Conservation (phyloP, 2,888 invertebrate species). For the Eudemis profundana region DNA sequence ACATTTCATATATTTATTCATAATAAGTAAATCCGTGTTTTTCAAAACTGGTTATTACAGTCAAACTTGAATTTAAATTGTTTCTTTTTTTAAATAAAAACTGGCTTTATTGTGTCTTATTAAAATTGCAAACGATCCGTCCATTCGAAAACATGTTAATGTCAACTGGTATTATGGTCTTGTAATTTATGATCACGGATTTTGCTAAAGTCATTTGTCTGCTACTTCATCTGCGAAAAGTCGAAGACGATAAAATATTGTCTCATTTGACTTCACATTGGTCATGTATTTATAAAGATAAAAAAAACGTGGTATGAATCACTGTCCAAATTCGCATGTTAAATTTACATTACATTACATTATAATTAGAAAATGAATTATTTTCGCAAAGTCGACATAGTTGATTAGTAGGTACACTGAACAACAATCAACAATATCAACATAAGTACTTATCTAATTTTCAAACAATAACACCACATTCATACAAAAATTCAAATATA, state of each 20-base stretch:
- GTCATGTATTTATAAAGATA: no score
- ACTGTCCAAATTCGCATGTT: no score
- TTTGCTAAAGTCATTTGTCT: neutral
- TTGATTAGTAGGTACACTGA: no score
- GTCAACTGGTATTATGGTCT: constrained; percentile 9
- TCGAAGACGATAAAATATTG: no score
- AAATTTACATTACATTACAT: no score
- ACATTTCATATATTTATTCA: neutral
- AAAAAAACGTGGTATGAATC: neutral
- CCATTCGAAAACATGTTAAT: constrained; percentile 2
- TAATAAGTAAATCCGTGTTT: neutral
- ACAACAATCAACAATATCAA: no score
- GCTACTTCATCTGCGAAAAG: neutral
- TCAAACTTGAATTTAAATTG: neutral
- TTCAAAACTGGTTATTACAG: constrained; percentile 11
- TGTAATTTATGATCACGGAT: neutral
- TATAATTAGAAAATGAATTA: no score
- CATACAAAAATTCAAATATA: no score
- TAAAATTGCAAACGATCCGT: neutral
- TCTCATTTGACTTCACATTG: no score
- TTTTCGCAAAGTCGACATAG: no score
- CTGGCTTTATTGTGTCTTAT: neutral
- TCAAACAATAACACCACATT: no score
- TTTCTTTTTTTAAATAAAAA: neutral
- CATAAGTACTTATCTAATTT: no score